Conservation (phyloP, 1,140 invertebrate genomes). For the Bactericera cockerelli region DNA sequence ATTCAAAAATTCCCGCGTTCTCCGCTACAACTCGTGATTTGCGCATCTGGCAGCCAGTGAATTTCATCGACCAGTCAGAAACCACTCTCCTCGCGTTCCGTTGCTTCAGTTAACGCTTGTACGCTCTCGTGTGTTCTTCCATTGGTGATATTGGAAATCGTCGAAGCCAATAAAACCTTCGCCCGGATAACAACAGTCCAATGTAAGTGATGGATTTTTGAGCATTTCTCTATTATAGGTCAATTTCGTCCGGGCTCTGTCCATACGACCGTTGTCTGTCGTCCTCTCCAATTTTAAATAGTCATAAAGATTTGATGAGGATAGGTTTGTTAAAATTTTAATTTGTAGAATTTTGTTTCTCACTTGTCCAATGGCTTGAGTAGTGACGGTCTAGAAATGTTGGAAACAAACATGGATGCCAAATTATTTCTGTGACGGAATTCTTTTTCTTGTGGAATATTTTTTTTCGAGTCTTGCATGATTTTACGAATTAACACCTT, state of each 20-base stretch:
- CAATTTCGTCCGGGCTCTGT: neutral
- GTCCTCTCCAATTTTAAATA: too few relatives aligned
- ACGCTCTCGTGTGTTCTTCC: neutral
- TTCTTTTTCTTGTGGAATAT: too few relatives aligned
- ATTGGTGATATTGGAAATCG: neutral
- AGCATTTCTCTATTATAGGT: neutral
- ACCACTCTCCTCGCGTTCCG: neutral
- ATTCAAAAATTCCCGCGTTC: neutral
- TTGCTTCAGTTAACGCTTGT: neutral
- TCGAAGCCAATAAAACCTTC: constrained; percentile 1
- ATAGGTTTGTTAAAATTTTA: too few relatives aligned
- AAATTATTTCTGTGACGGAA: too few relatives aligned
- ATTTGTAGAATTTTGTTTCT: too few relatives aligned
- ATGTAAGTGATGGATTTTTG: constrained; percentile 5
- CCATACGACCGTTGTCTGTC: too few relatives aligned
- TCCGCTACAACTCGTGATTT: neutral
- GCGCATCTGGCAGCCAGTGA: constrained; percentile 1
- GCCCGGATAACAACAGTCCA: neutral
- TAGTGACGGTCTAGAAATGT: too few relatives aligned
- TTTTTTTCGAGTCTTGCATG: too few relatives aligned
- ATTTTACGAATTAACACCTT: too few relatives aligned
- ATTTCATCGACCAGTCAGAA: neutral
- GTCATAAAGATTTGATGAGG: too few relatives aligned
- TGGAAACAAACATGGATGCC: too few relatives aligned
- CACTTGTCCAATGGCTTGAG: too few relatives aligned